Percentiles rank a stretch among this genome's conserved stretches.
Conservation (phyloP, 1,140 invertebrate genomes). For the Hycleus phaleratus region DNA sequence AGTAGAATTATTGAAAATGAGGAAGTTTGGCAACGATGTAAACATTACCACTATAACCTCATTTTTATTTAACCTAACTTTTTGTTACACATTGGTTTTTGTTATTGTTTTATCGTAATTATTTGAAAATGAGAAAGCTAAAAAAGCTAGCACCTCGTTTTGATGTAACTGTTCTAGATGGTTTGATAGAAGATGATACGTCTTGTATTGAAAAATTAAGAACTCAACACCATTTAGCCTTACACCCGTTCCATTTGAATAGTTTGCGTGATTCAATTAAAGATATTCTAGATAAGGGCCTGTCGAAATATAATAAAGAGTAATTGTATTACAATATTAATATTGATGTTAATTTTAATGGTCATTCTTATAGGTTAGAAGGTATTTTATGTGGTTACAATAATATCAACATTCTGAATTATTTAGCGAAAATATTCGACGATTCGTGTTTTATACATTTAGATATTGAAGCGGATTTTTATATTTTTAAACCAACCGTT, state of each 20-base stretch:
- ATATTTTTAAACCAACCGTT: constrained; percentile 50
- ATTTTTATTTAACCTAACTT: too few species aligned
- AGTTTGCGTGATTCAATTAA: constrained; percentile 47
- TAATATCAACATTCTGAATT: constrained; percentile 50
- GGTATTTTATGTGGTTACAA: constrained; percentile 56
- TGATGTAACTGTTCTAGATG: constrained; percentile 24
- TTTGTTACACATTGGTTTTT: background rate
- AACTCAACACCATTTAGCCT: constrained; percentile 46
- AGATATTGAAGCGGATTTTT: constrained; percentile 57
- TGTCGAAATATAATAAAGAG: constrained; percentile 49
- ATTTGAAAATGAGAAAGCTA: constrained; percentile 10
- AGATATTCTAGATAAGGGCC: constrained; percentile 46
- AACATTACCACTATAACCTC: too few species aligned
- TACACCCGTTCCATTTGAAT: constrained; percentile 53
- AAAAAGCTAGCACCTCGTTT: constrained; percentile 17
- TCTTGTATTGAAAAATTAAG: constrained; percentile 49
- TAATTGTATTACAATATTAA: constrained; percentile 25
- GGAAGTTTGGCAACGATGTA: too few species aligned
- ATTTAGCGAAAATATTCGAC: constrained; percentile 46
- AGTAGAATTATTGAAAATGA: too few species aligned
- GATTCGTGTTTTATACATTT: constrained; percentile 53
- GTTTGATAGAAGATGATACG: constrained; percentile 44
- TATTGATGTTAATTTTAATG: constrained; percentile 3
- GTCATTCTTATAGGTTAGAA: constrained; percentile 42
- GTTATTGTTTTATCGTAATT: background rate